Evolutionary conservation across 2,113 vertebrate species (phyloP), one percentile per base, ranked within the genome.

Genomic region (Vulpes vulpes): DNA sequence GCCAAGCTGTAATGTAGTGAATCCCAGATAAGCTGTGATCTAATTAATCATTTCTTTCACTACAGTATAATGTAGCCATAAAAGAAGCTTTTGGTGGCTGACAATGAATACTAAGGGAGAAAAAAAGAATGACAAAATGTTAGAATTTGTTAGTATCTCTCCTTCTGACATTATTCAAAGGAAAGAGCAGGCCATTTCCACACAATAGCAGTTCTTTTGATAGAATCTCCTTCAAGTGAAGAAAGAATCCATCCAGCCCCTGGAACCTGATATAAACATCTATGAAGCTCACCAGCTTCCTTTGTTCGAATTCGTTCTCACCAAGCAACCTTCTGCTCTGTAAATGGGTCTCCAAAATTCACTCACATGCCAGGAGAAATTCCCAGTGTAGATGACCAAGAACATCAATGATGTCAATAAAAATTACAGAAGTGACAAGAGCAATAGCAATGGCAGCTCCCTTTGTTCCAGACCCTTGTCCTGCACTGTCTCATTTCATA

Each of bases 21-120:
- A 94, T 51, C 27, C 35, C 59, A 92, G 85, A 96, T 86, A 89
- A 93, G 51, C 51, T 74, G 30, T 74, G 78, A 89, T 79, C 51
- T 55, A 96, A 96, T 96, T 91, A 93, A 95, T 92, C 73, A 22
- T 64, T 80, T 35, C 92, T 89, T 95, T 91, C 86, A 91, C 60
- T 89, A 51, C 9, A 5, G 57, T 67, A 59, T 69, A 87, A 92
- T 25, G 67, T 32, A 79, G 60, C 79, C 73, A 74, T 73, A 43
- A 93, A 96, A 89, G 81, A 65, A 86, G 51, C 10, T 65, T 91
- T 86, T 51, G 79, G 49, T 79, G 88, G 67, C 84, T 82, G 71
- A 76, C 89, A 95, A 60, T 53, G 78, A 57, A 51, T n/a, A 62
- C 23, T 60, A 89, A 79, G 35, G 27, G 23, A 53, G 73, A 65